Evolutionary conservation across 2,797 vertebrate species (phyloP).

Genomic region (Pangasius mekongensis): DNA sequence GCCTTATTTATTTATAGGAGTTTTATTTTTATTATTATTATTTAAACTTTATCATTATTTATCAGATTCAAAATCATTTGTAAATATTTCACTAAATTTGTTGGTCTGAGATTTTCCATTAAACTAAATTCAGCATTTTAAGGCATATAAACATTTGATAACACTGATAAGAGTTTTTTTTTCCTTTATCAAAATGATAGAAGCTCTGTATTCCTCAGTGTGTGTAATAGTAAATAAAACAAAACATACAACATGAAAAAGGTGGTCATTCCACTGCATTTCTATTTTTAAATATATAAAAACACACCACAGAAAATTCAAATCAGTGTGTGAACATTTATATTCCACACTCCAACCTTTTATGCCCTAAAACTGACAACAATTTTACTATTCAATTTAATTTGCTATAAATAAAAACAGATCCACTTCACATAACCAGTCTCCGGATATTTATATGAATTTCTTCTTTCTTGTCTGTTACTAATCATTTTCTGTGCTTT

Average conservation of each 20-base stretch:
- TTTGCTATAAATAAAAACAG: background rate
- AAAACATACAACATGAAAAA: too few species aligned
- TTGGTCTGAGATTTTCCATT: background rate
- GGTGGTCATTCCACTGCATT: background rate
- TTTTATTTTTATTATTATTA: background rate
- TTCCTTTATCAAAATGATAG: background rate
- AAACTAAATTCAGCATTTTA: background rate
- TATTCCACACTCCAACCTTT: background rate
- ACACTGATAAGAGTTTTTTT: background rate
- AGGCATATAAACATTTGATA: too few species aligned
- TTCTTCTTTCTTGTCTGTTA: background rate
- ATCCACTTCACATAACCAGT: background rate
- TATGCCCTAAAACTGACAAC: background rate
- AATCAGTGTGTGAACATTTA: background rate
- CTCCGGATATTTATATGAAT: background rate
- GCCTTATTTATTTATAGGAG: background rate
- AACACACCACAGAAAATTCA: background rate
- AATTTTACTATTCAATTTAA: background rate
- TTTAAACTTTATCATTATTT: background rate
- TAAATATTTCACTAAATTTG: background rate
- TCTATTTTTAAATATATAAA: background rate
- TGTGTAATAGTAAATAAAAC: too few species aligned
- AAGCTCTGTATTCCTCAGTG: background rate
- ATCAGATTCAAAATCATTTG: background rate
- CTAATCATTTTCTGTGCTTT: background rate